phyloP scores from a whole-genome alignment of 1,140 invertebrate species.

The Aphidius gifuensis region DNA sequence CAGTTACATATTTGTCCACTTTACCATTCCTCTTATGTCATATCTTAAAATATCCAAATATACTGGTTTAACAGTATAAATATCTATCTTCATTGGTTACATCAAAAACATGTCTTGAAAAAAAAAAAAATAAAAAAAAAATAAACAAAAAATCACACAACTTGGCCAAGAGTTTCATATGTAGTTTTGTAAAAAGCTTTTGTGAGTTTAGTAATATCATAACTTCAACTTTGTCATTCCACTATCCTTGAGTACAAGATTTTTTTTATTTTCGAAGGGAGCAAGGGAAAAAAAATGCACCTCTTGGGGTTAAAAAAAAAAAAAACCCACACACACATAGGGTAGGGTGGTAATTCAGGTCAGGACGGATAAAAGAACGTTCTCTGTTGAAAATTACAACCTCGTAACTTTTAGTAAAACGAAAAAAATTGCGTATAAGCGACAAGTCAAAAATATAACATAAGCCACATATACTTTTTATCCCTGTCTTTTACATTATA shows the following conservation, averaged over 20 bases:
- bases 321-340: not conserved
- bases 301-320: not conserved
- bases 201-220: conserved; percentile 39
- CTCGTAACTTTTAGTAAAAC: conserved; percentile 43
- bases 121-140: not conserved
- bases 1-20: too few relatives aligned
- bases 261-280: not conserved
- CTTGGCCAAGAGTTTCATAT: conserved; percentile 23
- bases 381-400: conserved; percentile 37
- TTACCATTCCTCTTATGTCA: too few relatives aligned
- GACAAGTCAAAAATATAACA: too few relatives aligned
- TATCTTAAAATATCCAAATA: too few relatives aligned
- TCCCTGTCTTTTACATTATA: too few relatives aligned
- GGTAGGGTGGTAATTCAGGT: conserved; percentile 7
- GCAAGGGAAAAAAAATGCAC: not conserved
- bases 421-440: not conserved
- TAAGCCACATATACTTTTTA: too few relatives aligned
- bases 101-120: too few relatives aligned
- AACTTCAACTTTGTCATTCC: conserved; percentile 43
- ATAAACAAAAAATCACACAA: conserved; percentile 18
- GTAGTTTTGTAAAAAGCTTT: conserved; percentile 47
- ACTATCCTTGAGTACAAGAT: conserved; percentile 14
- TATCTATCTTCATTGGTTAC: too few relatives aligned
- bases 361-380: conserved; percentile 35
- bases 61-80: too few relatives aligned